Evolutionary conservation across 2,888 invertebrate species (phyloP), one percentile per base, ranked within the genome.

Genomic region (Rugalucina vietnamica): DNA sequence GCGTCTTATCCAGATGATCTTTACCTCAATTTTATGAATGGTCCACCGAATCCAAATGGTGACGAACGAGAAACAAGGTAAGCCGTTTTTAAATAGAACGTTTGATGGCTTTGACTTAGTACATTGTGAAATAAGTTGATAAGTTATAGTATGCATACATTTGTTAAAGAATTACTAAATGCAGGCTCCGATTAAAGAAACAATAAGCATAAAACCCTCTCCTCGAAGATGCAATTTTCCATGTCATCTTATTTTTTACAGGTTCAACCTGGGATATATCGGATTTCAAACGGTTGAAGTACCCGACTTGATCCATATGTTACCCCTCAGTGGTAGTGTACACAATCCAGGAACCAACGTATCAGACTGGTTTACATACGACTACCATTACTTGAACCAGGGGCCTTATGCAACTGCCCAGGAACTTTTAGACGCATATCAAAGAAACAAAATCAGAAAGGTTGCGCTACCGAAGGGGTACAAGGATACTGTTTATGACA

Each of bases 361-460:
- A 27, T 86, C 88, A 0, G 75, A 82, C 10, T 91, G 91, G 91
- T 88, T 84, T 43, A 76, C 88, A 8, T 87, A 87, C 70, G 87
- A 89, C 60, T 88, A 87, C 36, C 90, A 86, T 54, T 91, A 90
- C 75, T 39, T 91, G 10, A 91, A 91, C 71, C 91, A 91, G 71
- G 90, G 91, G 29, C 91, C 91, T 0, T 91, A 78, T 79, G 34
- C 39, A 0, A 88, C 89, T 4, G 80, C 85, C 0, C 70, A 70
- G 10, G 88, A 88, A 1, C 71, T 91, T 0, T 79, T 88, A 50
- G 27, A 50, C 21, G 88, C 86, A n/a, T 91, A 90, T 79, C 81
- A 75, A n/a, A 79, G 60, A 34, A 79, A 79, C 12, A 50, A 73
- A 2, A 77, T 91, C 3, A 43, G 86, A n/a, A 89, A 88, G 71